phyloP scores from a whole-genome alignment of 1,140 invertebrate genomes.

The Plodia interpunctella region DNA sequence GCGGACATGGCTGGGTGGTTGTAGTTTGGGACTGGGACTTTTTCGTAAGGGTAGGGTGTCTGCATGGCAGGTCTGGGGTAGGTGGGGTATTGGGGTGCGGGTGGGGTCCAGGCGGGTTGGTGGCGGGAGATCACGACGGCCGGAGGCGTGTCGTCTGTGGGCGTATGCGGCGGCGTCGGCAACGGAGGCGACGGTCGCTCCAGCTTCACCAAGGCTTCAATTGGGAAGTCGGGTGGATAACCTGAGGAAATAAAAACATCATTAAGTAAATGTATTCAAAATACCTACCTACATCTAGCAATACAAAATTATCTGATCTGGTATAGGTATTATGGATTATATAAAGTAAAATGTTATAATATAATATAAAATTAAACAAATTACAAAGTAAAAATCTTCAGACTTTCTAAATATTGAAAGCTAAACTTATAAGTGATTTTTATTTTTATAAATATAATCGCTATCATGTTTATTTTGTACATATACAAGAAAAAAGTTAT shows the following conservation, averaged over 20 bases:
- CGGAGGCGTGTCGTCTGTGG: constrained; percentile 78
- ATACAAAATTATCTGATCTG: not conserved
- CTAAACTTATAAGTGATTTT: constrained; percentile 8
- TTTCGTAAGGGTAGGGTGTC: constrained; percentile 53
- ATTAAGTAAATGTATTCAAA: constrained; percentile 6
- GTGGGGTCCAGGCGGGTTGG: constrained; percentile 52
- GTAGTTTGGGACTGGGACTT: constrained; percentile 43
- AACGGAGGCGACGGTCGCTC: constrained; percentile 81
- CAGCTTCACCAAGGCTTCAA: constrained; percentile 77
- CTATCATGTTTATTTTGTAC: too few relatives aligned
- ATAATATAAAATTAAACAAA: too few relatives aligned
- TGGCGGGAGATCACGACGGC: constrained; percentile 56
- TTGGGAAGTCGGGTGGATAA: constrained; percentile 74
- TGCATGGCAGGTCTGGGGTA: constrained; percentile 55
- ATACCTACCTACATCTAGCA: constrained; percentile 7
- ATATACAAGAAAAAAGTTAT: too few relatives aligned
- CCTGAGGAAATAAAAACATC: constrained; percentile 43
- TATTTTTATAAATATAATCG: too few relatives aligned
- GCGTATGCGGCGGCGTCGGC: constrained; percentile 84
- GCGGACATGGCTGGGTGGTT: constrained; percentile 56
- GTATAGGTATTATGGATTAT: too few relatives aligned
- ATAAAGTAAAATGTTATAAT: too few relatives aligned
- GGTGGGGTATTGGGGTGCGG: constrained; percentile 41
- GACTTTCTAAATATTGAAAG: too few relatives aligned
- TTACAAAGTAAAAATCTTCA: too few relatives aligned